Evolutionary conservation across 53 echinoderm and acorn worm species (phyloP).

Genomic region (Patiria pectinifera): DNA sequence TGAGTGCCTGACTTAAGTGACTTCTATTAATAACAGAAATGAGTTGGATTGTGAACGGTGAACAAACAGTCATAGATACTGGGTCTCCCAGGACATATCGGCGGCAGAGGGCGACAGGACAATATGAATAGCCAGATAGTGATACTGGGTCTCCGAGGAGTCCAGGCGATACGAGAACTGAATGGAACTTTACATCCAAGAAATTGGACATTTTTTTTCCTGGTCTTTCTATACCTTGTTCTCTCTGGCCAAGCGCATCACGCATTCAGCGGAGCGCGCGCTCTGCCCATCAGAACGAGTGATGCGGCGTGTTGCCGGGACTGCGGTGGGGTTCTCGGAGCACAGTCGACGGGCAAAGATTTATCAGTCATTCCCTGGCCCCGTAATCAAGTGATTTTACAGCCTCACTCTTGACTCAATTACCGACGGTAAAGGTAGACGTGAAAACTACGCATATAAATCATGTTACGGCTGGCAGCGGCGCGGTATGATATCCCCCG

Average conservation of each 20-base stretch:
- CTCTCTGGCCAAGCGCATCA: background rate
- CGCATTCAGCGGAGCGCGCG: background rate
- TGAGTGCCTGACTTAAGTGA: conserved; percentile 27
- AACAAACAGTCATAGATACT: conserved; percentile 48
- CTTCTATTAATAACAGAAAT: conserved; percentile 40
- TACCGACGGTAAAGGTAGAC: conserved; percentile 47
- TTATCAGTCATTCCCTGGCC: conserved; percentile 18
- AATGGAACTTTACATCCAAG: background rate
- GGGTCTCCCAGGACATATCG: conserved; percentile 10
- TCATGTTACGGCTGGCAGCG: conserved; percentile 39
- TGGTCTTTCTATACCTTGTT: background rate
- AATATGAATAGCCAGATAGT: conserved; percentile 43
- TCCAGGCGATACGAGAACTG: background rate
- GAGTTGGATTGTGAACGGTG: conserved; percentile 34
- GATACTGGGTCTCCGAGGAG: conserved; percentile 36
- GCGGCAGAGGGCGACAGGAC: conserved; percentile 3
- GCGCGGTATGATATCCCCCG: conserved; percentile 15
- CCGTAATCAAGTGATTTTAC: conserved; percentile 60
- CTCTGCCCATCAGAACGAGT: background rate
- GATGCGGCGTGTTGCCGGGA: background rate
- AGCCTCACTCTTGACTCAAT: conserved; percentile 48
- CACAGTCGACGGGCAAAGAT: conserved; percentile 6
- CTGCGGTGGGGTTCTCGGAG: background rate
- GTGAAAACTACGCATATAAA: conserved; percentile 65
- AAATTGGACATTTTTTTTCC: background rate